These are phyloP conservation scores for Corythornis vintsioides DNA, from an alignment of 2,113 vertebrate genomes.

Conservation along the genomic window DNA sequence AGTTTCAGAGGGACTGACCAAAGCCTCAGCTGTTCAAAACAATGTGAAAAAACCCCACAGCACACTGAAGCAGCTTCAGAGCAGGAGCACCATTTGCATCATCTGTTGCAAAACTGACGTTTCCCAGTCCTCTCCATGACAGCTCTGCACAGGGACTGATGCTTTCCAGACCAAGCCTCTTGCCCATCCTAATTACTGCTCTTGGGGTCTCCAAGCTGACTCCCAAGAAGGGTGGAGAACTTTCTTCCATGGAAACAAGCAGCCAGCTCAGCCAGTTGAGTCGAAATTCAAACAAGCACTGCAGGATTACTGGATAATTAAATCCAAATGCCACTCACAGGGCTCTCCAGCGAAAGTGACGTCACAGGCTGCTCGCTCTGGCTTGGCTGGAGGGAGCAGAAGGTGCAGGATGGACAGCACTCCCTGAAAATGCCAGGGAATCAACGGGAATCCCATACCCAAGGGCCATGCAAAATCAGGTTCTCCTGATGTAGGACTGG, in stretches of 20 bases:
- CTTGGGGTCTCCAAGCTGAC: slow-evolving; percentile 42
- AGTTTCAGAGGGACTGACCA: background rate
- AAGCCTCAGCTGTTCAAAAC: slow-evolving; percentile 10
- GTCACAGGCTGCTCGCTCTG: background rate
- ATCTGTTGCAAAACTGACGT: background rate
- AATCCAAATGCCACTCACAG: slow-evolving; percentile 43
- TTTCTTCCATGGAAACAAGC: slow-evolving; percentile 47
- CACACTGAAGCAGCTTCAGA: background rate
- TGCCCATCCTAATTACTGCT: slow-evolving; percentile 13
- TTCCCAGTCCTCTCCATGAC: background rate
- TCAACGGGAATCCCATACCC: background rate
- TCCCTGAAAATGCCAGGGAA: background rate
- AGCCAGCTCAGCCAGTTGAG: slow-evolving; percentile 40
- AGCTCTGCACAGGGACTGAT: slow-evolving; percentile 12
- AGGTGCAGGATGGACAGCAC: background rate
- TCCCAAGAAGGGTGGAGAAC: slow-evolving; percentile 62
- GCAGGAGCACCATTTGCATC: slow-evolving; percentile 9
- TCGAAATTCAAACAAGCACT: slow-evolving; percentile 2
- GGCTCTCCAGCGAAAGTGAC: background rate
- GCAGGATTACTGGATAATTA: slow-evolving; percentile 28
- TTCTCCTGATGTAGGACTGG: background rate
- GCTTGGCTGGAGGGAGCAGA: background rate
- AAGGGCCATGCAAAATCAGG: background rate
- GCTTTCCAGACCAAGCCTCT: slow-evolving; percentile 34
- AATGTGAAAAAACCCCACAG: background rate